Evolutionary conservation across 2,888 invertebrate genomes (phyloP).

Genomic region (Mesoligia furuncula): DNA sequence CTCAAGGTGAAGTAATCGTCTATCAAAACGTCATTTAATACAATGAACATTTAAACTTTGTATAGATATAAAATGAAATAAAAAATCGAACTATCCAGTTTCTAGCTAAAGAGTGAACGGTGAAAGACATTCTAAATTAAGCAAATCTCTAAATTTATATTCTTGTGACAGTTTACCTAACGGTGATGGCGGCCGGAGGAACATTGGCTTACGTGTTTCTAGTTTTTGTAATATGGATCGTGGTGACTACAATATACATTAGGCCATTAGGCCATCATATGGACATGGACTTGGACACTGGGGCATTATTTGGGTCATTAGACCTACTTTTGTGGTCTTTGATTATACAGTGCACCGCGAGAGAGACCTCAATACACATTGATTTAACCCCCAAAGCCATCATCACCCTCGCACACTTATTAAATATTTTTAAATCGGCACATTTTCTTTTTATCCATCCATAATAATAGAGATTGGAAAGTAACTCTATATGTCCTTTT

Average conservation of each 20-base stretch:
- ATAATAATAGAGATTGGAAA: too few relatives aligned
- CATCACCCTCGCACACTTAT: background rate
- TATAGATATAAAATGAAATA: conserved; percentile 49
- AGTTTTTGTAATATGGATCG: conserved; percentile 29
- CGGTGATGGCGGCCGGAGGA: conserved; percentile 53
- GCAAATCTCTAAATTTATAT: conserved; percentile 82
- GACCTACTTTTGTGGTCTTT: conserved; percentile 26
- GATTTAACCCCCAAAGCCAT: background rate
- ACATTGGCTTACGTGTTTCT: conserved; percentile 36
- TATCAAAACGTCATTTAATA: conserved; percentile 59
- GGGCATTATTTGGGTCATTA: too few relatives aligned
- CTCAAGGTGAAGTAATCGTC: conserved; percentile 46
- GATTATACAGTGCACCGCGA: too few relatives aligned
- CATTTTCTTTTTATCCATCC: background rate
- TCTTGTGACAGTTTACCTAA: conserved; percentile 70
- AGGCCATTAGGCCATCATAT: too few relatives aligned
- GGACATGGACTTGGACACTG: too few relatives aligned
- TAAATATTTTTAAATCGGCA: background rate
- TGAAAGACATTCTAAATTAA: conserved; percentile 80
- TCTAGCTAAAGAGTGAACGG: conserved; percentile 66
- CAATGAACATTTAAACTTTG: conserved; percentile 57
- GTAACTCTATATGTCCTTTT: too few relatives aligned
- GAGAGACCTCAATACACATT: background rate
- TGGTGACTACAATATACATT: conserved; percentile 20
- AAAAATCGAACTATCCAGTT: conserved; percentile 66